A percentile compares a stretch with the other conserved stretches of the same genome.
Conservation (phyloP, 2,888 invertebrate genomes). For the Aelia acuminata region DNA sequence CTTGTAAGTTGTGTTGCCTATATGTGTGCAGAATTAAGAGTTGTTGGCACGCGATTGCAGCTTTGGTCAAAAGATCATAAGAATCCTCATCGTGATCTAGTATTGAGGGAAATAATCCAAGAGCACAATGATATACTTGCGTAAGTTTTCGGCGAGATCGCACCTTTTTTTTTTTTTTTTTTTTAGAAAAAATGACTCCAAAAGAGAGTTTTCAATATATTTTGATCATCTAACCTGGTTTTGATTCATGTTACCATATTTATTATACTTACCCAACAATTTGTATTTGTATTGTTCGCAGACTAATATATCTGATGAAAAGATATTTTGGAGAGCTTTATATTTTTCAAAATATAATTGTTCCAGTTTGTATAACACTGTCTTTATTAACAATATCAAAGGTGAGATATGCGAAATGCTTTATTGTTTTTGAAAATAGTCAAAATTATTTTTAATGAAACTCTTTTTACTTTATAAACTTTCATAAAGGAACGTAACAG, state of each 20-base stretch:
- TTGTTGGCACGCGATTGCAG: not conserved
- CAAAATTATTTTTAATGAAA: too few relatives aligned
- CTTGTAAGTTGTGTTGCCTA: not conserved
- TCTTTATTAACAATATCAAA: not conserved
- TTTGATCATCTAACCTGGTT: too few relatives aligned
- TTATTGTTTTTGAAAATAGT: too few relatives aligned
- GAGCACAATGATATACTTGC: constrained; percentile 11
- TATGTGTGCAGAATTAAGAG: not conserved
- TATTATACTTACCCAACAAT: not conserved
- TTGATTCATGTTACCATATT: too few relatives aligned
- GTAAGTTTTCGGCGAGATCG: not conserved
- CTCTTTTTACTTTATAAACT: too few relatives aligned
- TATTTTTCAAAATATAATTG: not conserved
- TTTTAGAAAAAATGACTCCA: not conserved
- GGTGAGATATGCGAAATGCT: too few relatives aligned
- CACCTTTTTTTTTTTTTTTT: too few relatives aligned
- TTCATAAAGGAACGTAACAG: too few relatives aligned
- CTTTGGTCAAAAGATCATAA: not conserved
- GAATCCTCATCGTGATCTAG: not conserved
- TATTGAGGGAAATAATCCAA: not conserved
- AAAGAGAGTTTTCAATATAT: not conserved
- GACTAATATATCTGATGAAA: not conserved
- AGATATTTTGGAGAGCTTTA: not conserved
- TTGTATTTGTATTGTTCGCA: not conserved
- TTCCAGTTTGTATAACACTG: not conserved